Conservation (phyloP, 2,797 vertebrate genomes). For the Toxotes lorentzi region DNA sequence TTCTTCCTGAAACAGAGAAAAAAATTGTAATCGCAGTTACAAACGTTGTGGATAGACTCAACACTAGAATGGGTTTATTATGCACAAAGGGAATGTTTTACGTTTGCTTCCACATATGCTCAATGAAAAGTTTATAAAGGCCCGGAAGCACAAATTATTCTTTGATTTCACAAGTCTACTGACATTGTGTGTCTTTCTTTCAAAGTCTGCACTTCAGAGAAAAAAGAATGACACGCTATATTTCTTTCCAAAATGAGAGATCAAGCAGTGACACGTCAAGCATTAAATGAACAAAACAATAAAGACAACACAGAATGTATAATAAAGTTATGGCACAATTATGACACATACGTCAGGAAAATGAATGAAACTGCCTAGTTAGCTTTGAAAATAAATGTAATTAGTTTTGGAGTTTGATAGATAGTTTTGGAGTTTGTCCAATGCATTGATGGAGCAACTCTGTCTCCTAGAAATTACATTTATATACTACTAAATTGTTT, state of each 20-base stretch:
- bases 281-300: constrained; percentile 5
- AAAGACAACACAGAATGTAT: neutral
- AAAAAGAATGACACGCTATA: constrained; percentile 3
- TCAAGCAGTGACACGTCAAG: neutral
- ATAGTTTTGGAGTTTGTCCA: neutral
- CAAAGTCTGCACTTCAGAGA: constrained; percentile 7
- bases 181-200: constrained; percentile 8
- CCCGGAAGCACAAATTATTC: constrained; percentile 4
- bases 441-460: neutral
- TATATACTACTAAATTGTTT: neutral
- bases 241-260: constrained; percentile 7
- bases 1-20: neutral
- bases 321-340: neutral
- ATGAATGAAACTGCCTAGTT: neutral
- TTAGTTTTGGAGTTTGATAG: neutral
- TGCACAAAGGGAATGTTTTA: constrained; percentile 11
- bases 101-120: constrained; percentile 1
- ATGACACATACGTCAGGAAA: neutral
- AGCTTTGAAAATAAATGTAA: neutral
- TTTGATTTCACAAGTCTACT: constrained; percentile 36
- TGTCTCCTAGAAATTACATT: neutral
- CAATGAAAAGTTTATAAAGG: constrained; percentile 27
- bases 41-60: neutral
- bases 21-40: neutral
- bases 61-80: neutral